These are phyloP conservation scores for Ardeotis arabs DNA, from an alignment of 2,113 vertebrate genomes.

Conservation along the genomic window DNA sequence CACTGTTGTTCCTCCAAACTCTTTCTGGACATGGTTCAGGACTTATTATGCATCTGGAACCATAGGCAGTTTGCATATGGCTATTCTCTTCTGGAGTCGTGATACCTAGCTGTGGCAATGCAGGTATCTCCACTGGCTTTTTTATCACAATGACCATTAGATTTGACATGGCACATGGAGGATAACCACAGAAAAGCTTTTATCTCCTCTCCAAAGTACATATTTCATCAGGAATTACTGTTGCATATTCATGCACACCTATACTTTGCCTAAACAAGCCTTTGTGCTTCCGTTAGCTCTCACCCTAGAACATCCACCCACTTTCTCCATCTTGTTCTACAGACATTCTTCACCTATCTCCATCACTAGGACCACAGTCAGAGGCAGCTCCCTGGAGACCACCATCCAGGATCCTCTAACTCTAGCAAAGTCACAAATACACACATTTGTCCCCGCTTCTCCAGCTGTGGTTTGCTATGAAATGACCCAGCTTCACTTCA, in stretches of 20 bases:
- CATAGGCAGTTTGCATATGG: neutral
- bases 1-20: neutral
- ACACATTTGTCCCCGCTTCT: neutral
- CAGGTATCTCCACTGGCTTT: neutral
- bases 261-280: neutral
- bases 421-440: neutral
- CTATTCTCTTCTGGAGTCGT: neutral
- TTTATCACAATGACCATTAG: neutral
- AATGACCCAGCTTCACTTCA: neutral
- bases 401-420: neutral
- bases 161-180: neutral
- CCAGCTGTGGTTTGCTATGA: neutral
- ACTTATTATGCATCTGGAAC: neutral
- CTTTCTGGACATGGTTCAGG: neutral
- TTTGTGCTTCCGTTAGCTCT: neutral
- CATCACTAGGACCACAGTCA: neutral
- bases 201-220: neutral
- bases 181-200: neutral
- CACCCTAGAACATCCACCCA: neutral
- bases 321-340: neutral
- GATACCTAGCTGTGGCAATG: neutral
- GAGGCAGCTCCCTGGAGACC: neutral
- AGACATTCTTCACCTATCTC: neutral
- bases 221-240: neutral
- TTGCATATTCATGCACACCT: neutral